Base-by-base conservation (phyloP, 2,113 vertebrate genomes). In the Chaetodon auriga region DNA sequence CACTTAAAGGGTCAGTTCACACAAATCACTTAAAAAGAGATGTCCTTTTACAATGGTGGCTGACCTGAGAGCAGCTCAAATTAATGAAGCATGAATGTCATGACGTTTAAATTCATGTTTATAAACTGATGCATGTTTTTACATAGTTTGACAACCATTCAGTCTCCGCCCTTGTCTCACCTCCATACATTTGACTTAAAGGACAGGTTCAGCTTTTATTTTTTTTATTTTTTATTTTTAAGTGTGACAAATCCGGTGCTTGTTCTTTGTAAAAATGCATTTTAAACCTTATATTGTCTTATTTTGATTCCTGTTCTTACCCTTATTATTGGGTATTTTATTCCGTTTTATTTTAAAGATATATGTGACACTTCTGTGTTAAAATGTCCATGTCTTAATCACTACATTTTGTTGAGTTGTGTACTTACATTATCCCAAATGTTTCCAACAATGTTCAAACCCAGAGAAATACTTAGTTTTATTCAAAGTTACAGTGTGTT, bases 1-100 rank as follows among this genome's bases (percentile, higher is more conserved):
- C 30, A 30, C 45, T 74, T 64, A 63, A 58, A 80, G 18, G 10
- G 23, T 85, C 53, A 51, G 18, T 36, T 64, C 25, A 55, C 36
- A 45, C 10, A 61, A 48, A 66, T 43, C 9, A 25, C 23, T 30
- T 57, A 7, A 25, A 70, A 54, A 62, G 30, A 65, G 38, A 64
- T 14, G 35, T 3, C 0, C 23, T n/a, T 62, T 53, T 23, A 19
- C 25, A 19, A 2, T 7, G 14, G 4, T 8, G 16, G 23, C n/a
- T 36, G 55, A 77, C 43, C 41, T 35, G 5, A 68, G 41, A 11
- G 12, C 5, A 15, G n/a, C 21, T 72, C n/a, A 62, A 5, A 15
- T 68, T 23, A 13, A 78, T 38, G 23, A 30, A 21, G 12, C 36
- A 0, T 10, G 9, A 19, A 43, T 21, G 21, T 43, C 0, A 14